Percentiles rank a stretch among this genome's conserved stretches.
These are phyloP conservation scores for Chrysolina americana DNA, from an alignment of 2,888 invertebrate genomes.

Conservation along the genomic window DNA sequence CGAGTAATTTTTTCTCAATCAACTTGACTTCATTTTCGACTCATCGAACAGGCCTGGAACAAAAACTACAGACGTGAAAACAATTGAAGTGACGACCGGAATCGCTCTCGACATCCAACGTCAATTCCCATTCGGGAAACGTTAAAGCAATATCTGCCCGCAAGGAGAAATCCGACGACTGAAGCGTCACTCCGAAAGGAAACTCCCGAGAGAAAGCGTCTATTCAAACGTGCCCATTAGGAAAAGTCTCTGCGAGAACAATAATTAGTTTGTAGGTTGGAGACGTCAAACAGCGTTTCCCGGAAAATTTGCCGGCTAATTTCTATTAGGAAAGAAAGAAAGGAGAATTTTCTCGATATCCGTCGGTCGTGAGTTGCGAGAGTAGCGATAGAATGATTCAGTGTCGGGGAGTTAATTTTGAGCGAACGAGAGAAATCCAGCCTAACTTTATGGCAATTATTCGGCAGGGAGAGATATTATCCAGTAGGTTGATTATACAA, in stretches of 20 bases:
- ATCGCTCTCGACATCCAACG: not conserved
- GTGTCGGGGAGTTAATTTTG: conserved; percentile 35
- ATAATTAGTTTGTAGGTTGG: conserved; percentile 42
- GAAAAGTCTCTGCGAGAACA: conserved; percentile 37
- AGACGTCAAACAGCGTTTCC: conserved; percentile 38
- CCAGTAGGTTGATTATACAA: conserved; percentile 4
- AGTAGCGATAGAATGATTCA: conserved; percentile 24
- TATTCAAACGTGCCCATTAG: conserved; percentile 35
- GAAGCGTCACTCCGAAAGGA: conserved; percentile 23
- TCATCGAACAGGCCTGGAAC: not conserved
- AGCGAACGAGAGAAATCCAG: conserved; percentile 29
- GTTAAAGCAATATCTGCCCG: conserved; percentile 17
- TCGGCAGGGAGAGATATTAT: conserved; percentile 11
- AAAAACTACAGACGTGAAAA: not conserved
- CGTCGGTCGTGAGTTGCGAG: not conserved
- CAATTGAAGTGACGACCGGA: conserved; percentile 5
- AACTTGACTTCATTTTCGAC: not conserved
- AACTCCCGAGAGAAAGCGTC: conserved; percentile 24
- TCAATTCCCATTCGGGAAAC: conserved; percentile 5
- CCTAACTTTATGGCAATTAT: conserved; percentile 16
- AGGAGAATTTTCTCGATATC: conserved; percentile 3
- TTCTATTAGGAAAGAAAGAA: conserved; percentile 37
- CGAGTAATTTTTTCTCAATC: too few species aligned
- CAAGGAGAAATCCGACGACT: conserved; percentile 3
- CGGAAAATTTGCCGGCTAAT: conserved; percentile 34